Conservation (phyloP, 2,888 invertebrate species). For the Drosophila incognita region DNA sequence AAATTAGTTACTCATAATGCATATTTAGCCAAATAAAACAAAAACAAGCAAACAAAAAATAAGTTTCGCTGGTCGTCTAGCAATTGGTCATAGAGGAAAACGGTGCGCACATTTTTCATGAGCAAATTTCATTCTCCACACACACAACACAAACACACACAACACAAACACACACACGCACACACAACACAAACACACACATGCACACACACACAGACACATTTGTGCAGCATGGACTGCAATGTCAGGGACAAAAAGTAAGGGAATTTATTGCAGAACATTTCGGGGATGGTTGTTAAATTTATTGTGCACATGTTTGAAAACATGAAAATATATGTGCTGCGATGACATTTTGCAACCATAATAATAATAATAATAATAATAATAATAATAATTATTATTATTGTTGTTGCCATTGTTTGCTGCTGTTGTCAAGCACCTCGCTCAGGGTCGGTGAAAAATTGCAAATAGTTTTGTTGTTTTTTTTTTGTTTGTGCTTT, state of each 20-base stretch:
- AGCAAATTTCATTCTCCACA: slow-evolving; percentile 36
- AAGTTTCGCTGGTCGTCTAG: slow-evolving; percentile 16
- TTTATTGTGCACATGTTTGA: slow-evolving; percentile 69
- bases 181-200: slow-evolving; percentile 4
- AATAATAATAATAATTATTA: slow-evolving; percentile 4
- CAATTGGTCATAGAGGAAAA: slow-evolving; percentile 52
- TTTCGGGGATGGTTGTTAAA: slow-evolving; percentile 19
- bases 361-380: slow-evolving; percentile 41
- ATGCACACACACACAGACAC: slow-evolving; percentile 11
- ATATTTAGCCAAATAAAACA: slow-evolving; percentile 27
- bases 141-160: slow-evolving; percentile 1
- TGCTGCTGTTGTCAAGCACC: slow-evolving; percentile 70
- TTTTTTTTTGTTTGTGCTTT: slow-evolving; percentile 20
- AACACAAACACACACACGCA: background rate
- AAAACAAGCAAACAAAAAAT: background rate
- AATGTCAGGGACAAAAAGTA: slow-evolving; percentile 67
- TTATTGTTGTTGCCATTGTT: slow-evolving; percentile 40
- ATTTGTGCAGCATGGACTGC: slow-evolving; percentile 41
- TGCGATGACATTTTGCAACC: slow-evolving; percentile 44
- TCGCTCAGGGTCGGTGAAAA: slow-evolving; percentile 62
- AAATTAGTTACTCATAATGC: slow-evolving; percentile 46
- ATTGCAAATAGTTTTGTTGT: slow-evolving; percentile 58
- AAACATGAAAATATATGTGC: slow-evolving; percentile 54
- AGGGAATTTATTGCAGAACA: slow-evolving; percentile 62
- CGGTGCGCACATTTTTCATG: slow-evolving; percentile 36